phyloP scores from a whole-genome alignment of 2,113 vertebrate species.

The Antechinus stuartii region DNA sequence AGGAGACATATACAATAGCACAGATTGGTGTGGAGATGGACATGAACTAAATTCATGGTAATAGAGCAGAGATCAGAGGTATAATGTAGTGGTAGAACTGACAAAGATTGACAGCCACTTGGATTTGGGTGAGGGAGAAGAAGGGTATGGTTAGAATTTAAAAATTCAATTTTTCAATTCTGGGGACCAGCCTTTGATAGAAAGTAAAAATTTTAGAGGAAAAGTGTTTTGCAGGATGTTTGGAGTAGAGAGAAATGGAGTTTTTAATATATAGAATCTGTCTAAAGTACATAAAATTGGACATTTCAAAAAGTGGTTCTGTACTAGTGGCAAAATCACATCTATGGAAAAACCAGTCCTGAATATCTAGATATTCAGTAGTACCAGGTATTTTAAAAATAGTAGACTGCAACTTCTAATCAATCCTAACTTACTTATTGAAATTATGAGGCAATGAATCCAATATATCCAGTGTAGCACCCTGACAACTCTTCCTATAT shows the following conservation, averaged over 20 bases:
- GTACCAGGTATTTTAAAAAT: not conserved
- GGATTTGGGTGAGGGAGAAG: not conserved
- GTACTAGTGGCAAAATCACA: not conserved
- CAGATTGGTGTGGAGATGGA: not conserved
- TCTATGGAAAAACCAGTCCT: not conserved
- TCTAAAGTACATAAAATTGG: not conserved
- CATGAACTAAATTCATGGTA: not conserved
- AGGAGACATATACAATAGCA: not conserved
- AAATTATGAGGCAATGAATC: not conserved
- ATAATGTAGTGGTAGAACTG: not conserved
- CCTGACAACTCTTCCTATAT: not conserved
- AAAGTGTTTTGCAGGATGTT: not conserved
- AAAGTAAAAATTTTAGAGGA: not conserved
- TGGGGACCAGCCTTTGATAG: not conserved
- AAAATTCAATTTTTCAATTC: not conserved
- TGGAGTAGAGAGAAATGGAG: not conserved
- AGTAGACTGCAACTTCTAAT: not conserved
- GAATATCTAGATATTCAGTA: not conserved
- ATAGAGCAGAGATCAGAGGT: not conserved
- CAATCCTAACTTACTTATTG: not conserved
- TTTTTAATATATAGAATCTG: not conserved
- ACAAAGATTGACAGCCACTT: not conserved
- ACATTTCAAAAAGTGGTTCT: not conserved
- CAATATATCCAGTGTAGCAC: not conserved
- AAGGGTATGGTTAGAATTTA: rapidly evolving